Percentiles rank a stretch among this genome's conserved stretches.
Evolutionary conservation across 2,888 invertebrate genomes (phyloP).

Genomic region (Eurytoma californica): DNA sequence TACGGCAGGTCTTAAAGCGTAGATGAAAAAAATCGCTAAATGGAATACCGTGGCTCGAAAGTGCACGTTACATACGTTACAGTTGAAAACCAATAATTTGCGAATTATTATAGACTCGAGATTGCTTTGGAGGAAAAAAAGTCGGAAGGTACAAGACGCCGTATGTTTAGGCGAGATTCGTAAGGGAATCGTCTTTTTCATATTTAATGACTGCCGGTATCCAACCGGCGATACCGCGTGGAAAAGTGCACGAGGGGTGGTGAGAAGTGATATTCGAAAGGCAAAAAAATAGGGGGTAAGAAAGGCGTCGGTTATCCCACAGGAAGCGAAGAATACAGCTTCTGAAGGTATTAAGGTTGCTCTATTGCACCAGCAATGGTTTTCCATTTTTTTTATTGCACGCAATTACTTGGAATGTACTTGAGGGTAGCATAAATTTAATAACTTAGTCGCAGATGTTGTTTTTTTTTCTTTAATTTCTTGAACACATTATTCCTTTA

Average conservation of each 20-base stretch:
- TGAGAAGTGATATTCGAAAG: conserved; percentile 22
- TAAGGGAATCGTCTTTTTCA: conserved; percentile 42
- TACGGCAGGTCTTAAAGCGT: neutral
- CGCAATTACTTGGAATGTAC: neutral
- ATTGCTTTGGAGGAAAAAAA: conserved; percentile 38
- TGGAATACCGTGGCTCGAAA: too few species aligned
- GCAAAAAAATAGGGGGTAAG: conserved; percentile 5
- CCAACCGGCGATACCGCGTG: conserved; percentile 1
- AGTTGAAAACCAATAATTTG: conserved; percentile 44
- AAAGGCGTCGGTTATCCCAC: neutral
- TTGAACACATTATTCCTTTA: too few species aligned
- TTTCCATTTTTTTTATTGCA: conserved; percentile 13
- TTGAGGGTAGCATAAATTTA: neutral
- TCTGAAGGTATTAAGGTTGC: conserved; percentile 24
- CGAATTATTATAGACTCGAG: conserved; percentile 53
- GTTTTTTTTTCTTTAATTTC: too few species aligned
- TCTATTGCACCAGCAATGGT: conserved; percentile 15
- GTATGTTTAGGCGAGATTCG: conserved; percentile 37
- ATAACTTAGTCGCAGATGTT: too few species aligned
- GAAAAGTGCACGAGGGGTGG: conserved; percentile 19
- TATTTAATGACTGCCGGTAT: conserved; percentile 30
- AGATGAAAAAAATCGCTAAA: neutral
- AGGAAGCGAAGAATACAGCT: neutral
- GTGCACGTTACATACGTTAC: neutral
- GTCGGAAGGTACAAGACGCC: conserved; percentile 1